Evolutionary conservation across 2,113 vertebrate species (phyloP).

Genomic region (Ictidomys tridecemlineatus): DNA sequence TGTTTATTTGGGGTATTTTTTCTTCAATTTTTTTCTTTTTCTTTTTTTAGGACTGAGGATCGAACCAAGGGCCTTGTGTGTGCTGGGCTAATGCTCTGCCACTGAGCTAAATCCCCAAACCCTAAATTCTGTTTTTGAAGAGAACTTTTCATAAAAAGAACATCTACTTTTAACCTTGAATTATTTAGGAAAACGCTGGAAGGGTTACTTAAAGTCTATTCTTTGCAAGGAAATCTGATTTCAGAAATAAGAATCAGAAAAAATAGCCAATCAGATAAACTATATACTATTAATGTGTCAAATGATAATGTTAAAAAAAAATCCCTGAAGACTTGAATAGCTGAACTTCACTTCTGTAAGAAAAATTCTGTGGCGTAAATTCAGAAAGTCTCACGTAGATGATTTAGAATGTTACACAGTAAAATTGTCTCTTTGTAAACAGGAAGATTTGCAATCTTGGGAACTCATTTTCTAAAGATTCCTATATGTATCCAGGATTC

Average conservation of each 20-base stretch:
- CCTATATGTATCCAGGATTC: not conserved
- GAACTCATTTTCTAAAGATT: not conserved
- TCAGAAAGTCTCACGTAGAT: not conserved
- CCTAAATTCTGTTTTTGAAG: not conserved
- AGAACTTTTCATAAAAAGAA: not conserved
- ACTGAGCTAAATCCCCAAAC: too few species aligned
- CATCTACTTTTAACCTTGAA: not conserved
- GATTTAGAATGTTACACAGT: conserved; percentile 23
- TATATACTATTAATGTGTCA: not conserved
- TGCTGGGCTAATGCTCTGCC: too few species aligned
- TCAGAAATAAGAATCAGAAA: not conserved
- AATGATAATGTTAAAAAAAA: not conserved
- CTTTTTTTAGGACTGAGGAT: too few species aligned
- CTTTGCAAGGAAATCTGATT: not conserved
- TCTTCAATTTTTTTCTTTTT: too few species aligned
- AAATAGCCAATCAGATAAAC: not conserved
- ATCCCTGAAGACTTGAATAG: not conserved
- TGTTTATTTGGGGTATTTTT: too few species aligned
- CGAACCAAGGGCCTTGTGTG: too few species aligned
- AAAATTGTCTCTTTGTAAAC: not conserved
- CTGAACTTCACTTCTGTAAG: not conserved
- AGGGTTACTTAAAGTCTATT: not conserved
- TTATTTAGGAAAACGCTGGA: not conserved
- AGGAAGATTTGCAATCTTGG: not conserved
- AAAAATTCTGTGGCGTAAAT: conserved; percentile 2